Evolutionary conservation across 1,140 invertebrate species (phyloP).

Genomic region (Piezodorus guildinii): DNA sequence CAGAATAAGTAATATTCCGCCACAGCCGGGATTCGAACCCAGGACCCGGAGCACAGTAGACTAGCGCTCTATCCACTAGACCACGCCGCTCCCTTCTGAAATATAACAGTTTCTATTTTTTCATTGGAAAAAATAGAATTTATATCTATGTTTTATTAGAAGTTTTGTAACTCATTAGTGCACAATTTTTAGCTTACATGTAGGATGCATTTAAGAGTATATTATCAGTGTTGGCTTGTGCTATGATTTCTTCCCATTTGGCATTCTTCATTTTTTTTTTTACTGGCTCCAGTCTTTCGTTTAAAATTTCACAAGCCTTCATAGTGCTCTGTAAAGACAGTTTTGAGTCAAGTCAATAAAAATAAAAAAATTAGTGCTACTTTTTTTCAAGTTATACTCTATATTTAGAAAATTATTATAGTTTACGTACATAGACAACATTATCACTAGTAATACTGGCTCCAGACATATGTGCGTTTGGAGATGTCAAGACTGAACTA

Average conservation of each 20-base stretch:
- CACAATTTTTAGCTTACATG: conserved; percentile 37
- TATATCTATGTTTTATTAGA: too few relatives aligned
- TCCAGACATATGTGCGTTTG: conserved; percentile 52
- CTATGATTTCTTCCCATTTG: conserved; percentile 54
- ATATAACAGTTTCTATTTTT: too few relatives aligned
- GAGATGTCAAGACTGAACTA: conserved; percentile 46
- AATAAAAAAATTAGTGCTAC: too few relatives aligned
- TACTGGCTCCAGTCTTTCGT: conserved; percentile 48
- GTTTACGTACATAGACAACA: conserved; percentile 45
- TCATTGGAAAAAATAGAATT: too few relatives aligned
- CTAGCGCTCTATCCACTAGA: too few relatives aligned
- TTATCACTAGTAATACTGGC: conserved; percentile 60
- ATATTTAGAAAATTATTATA: not conserved
- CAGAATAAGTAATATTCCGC: too few relatives aligned
- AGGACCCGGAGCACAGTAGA: too few relatives aligned
- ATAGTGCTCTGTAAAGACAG: conserved; percentile 43
- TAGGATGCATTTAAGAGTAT: conserved; percentile 53
- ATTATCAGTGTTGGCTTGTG: conserved; percentile 41
- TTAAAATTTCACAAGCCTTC: conserved; percentile 52
- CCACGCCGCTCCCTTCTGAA: too few relatives aligned
- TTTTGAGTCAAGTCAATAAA: not conserved
- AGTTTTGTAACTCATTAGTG: too few relatives aligned
- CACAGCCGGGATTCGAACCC: too few relatives aligned
- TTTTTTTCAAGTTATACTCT: not conserved
- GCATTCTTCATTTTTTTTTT: conserved; percentile 44